Evolutionary conservation across 2,797 vertebrate species (phyloP).

Genomic region (Chrysocyon brachyurus): DNA sequence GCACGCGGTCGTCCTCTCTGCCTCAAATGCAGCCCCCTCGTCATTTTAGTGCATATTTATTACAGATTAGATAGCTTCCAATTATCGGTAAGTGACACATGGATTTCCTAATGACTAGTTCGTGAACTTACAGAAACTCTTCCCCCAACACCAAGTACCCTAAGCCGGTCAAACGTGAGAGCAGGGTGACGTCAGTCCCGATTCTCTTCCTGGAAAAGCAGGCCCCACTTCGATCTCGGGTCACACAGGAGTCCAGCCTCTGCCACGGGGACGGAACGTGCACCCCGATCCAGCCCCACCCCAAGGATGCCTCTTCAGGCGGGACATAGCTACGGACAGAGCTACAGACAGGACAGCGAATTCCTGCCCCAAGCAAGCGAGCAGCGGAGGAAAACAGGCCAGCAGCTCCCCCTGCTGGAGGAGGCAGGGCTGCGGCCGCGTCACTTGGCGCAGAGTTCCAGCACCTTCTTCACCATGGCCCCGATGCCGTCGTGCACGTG

Average conservation of each 20-base stretch:
- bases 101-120: neutral
- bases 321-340: rapidly evolving
- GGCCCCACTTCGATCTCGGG: rapidly evolving
- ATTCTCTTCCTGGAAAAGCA: no score
- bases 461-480: constrained; percentile 91
- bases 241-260: neutral
- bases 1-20: rapidly evolving
- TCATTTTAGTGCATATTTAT: rapidly evolving
- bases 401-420: rapidly evolving
- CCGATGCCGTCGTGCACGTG: constrained; percentile 93
- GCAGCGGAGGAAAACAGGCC: neutral
- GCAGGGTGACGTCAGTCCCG: rapidly evolving
- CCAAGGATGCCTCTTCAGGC: neutral
- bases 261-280: rapidly evolving
- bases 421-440: rapidly evolving
- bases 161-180: neutral
- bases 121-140: rapidly evolving
- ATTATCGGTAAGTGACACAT: rapidly evolving
- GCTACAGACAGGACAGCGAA: neutral
- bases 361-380: rapidly evolving
- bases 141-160: neutral
- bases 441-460: constrained; percentile 90
- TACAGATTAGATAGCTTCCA: neutral
- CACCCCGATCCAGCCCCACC: no score
- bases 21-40: rapidly evolving